These are phyloP conservation scores for Crotalus tigris DNA, from an alignment of 2,113 vertebrate genomes.

Conservation along the genomic window DNA sequence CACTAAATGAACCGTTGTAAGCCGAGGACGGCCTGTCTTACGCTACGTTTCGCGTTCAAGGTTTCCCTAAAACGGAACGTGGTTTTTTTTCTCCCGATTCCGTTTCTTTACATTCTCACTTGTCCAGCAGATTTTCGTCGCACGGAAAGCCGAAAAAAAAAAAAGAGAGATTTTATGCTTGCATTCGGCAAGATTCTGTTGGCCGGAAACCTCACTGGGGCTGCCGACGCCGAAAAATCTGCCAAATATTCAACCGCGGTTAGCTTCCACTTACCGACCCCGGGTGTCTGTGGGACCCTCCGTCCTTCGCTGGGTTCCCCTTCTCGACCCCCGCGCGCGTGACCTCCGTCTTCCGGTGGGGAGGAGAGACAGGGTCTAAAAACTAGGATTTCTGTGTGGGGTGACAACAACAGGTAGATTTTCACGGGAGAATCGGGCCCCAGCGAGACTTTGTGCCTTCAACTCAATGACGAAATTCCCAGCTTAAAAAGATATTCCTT, in stretches of 20 bases:
- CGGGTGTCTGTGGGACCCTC: neutral
- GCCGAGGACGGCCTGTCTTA: neutral
- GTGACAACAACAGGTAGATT: neutral
- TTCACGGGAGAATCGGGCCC: neutral
- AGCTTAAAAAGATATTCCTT: too few relatives aligned
- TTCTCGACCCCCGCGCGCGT: fast-evolving
- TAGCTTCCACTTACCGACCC: neutral
- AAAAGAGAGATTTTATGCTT: too few relatives aligned
- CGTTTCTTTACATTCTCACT: too few relatives aligned
- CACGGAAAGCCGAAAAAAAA: neutral
- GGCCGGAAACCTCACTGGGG: fast-evolving
- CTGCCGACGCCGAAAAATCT: fast-evolving
- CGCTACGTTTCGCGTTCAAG: neutral
- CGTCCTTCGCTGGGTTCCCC: neutral
- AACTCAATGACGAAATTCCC: neutral
- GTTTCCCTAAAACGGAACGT: neutral
- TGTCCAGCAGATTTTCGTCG: neutral
- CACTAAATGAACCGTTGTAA: neutral
- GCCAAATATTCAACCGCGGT: fast-evolving
- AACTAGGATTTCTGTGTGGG: conserved; percentile 16
- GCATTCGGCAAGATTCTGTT: neutral
- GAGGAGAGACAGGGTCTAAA: neutral
- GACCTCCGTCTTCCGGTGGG: neutral
- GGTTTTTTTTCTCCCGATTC: neutral
- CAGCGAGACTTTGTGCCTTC: neutral